Percentiles rank a stretch among this genome's conserved stretches.
Conservation (phyloP, 2,888 invertebrate genomes). For the Agrotis clavis region DNA sequence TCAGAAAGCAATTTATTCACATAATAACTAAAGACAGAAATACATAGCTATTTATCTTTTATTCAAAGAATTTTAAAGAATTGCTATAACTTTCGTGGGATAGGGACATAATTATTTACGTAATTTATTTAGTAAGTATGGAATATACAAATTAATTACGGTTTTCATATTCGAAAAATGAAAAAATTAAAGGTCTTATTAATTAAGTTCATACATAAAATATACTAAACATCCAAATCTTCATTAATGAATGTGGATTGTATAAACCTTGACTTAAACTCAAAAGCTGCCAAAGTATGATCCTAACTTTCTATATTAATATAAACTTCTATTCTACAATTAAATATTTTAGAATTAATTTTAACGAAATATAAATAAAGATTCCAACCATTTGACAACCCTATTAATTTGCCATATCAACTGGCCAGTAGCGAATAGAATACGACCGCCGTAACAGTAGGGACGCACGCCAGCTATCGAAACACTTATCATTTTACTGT, state of each 20-base stretch:
- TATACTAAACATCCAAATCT: background rate
- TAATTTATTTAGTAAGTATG: background rate
- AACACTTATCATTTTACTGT: constrained; percentile 69
- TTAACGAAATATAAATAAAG: background rate
- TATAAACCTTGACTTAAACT: background rate
- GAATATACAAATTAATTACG: background rate
- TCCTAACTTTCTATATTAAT: background rate
- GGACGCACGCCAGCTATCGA: constrained; percentile 75
- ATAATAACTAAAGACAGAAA: too few species aligned
- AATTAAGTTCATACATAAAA: background rate
- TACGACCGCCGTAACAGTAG: constrained; percentile 80
- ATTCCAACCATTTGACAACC: constrained; percentile 68
- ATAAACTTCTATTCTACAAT: too few species aligned
- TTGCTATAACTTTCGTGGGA: background rate
- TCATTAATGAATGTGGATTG: too few species aligned
- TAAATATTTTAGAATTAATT: background rate
- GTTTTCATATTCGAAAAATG: background rate
- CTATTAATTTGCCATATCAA: constrained; percentile 85
- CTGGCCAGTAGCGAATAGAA: constrained; percentile 84
- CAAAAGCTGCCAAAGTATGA: background rate
- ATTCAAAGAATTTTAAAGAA: too few species aligned
- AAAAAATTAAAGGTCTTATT: background rate
- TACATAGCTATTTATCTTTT: too few species aligned
- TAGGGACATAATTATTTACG: background rate
- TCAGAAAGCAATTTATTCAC: background rate